Conservation (phyloP, 2,113 vertebrate species). For the Dunckerocampus dactyliophorus region DNA sequence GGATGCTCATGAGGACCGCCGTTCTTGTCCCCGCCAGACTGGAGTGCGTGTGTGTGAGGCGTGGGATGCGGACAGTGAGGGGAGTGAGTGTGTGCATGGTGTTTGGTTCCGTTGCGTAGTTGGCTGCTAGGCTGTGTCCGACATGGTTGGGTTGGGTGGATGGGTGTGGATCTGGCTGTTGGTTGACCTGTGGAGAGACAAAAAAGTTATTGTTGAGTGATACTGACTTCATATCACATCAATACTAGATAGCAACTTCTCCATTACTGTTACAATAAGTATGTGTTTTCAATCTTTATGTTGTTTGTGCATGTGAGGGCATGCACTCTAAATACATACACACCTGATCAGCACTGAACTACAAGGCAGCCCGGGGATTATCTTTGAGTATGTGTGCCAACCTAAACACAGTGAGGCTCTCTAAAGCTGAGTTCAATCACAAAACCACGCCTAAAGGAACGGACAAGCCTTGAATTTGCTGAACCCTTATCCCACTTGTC, state of each 20-base stretch:
- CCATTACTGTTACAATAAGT: not conserved
- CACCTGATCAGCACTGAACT: constrained; percentile 4
- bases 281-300: not conserved
- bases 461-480: constrained; percentile 30
- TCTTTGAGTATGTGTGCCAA: constrained; percentile 3
- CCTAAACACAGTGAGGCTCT: constrained; percentile 20
- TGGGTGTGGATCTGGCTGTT: constrained; percentile 58
- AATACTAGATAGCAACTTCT: not conserved
- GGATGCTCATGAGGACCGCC: constrained; percentile 61
- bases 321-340: not conserved
- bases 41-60: constrained; percentile 41
- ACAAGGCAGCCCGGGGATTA: not conserved
- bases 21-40: constrained; percentile 57
- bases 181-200: constrained; percentile 68
- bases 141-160: constrained; percentile 53
- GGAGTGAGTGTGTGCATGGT: constrained; percentile 45
- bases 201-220: constrained; percentile 1
- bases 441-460: constrained; percentile 24
- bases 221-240: not conserved
- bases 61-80: constrained; percentile 57
- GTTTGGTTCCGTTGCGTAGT: constrained; percentile 74
- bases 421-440: constrained; percentile 34
- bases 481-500: constrained; percentile 38
- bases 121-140: constrained; percentile 54
- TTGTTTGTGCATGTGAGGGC: not conserved